phyloP scores from a whole-genome alignment of 2,888 invertebrate genomes.

The Brenthis hecate region DNA sequence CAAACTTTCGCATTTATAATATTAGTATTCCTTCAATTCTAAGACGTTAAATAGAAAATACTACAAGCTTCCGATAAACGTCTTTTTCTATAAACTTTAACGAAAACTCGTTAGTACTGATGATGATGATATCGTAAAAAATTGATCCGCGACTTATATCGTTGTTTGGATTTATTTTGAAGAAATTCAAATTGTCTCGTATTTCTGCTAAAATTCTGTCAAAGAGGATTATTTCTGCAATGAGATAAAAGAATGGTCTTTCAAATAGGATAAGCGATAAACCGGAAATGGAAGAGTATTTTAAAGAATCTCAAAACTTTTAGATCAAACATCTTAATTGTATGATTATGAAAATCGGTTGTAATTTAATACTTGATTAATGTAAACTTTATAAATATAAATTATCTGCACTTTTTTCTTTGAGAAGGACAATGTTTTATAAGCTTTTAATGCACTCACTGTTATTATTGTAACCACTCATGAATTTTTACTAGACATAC shows the following conservation, averaged over 20 bases:
- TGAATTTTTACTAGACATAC: too few species aligned
- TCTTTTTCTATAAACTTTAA: constrained; percentile 29
- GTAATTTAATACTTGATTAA: too few species aligned
- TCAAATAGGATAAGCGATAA: too few species aligned
- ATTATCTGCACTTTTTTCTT: too few species aligned
- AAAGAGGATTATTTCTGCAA: constrained; percentile 6
- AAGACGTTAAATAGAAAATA: constrained; percentile 15
- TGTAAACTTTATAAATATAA: too few species aligned
- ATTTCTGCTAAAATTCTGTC: constrained; percentile 2
- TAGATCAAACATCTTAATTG: too few species aligned
- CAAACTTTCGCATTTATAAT: background rate
- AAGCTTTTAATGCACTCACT: too few species aligned
- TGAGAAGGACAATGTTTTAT: too few species aligned
- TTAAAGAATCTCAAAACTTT: too few species aligned
- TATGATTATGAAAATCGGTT: too few species aligned
- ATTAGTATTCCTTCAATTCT: background rate
- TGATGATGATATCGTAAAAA: constrained; percentile 24
- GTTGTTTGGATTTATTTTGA: constrained; percentile 14
- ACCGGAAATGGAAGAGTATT: too few species aligned
- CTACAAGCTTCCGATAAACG: constrained; percentile 26
- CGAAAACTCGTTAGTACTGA: constrained; percentile 23
- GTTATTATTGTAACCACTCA: too few species aligned
- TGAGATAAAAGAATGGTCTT: background rate
- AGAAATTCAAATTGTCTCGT: background rate
- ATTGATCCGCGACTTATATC: constrained; percentile 14